Percentiles rank a stretch among this genome's conserved stretches.
phyloP scores from a whole-genome alignment of 2,113 vertebrate species.

The Agelaius tricolor region DNA sequence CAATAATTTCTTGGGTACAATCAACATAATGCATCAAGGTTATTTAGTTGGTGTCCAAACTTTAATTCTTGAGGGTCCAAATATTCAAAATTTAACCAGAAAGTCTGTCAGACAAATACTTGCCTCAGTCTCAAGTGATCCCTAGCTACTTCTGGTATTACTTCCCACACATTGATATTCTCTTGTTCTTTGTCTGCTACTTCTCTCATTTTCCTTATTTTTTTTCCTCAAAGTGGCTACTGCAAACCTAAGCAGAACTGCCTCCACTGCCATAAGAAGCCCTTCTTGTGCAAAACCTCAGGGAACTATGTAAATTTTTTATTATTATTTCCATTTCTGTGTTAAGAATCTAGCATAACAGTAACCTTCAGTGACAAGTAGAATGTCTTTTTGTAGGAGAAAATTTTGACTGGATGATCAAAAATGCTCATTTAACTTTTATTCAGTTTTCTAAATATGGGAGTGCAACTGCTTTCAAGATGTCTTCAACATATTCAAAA shows the following conservation, averaged over 20 bases:
- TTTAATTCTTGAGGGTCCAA: background rate
- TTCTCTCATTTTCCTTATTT: background rate
- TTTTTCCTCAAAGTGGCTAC: background rate
- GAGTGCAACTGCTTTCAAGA: background rate
- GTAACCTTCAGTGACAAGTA: background rate
- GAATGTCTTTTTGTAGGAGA: background rate
- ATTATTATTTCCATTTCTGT: background rate
- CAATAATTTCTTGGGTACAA: background rate
- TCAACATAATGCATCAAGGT: background rate
- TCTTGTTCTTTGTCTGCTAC: background rate
- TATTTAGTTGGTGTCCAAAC: background rate
- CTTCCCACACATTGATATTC: accelerated
- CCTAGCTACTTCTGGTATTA: background rate
- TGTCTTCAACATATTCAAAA: background rate
- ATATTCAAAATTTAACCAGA: background rate
- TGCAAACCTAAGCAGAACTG: background rate
- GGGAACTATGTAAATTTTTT: background rate
- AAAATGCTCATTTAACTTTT: background rate
- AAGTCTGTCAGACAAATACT: background rate
- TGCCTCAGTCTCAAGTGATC: background rate
- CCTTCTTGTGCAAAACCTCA: background rate
- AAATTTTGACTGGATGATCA: background rate
- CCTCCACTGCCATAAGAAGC: background rate
- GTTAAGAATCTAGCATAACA: background rate
- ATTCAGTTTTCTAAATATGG: background rate